These are phyloP conservation scores for Megalopta genalis DNA, from an alignment of 1,140 invertebrate genomes.

Conservation along the genomic window DNA sequence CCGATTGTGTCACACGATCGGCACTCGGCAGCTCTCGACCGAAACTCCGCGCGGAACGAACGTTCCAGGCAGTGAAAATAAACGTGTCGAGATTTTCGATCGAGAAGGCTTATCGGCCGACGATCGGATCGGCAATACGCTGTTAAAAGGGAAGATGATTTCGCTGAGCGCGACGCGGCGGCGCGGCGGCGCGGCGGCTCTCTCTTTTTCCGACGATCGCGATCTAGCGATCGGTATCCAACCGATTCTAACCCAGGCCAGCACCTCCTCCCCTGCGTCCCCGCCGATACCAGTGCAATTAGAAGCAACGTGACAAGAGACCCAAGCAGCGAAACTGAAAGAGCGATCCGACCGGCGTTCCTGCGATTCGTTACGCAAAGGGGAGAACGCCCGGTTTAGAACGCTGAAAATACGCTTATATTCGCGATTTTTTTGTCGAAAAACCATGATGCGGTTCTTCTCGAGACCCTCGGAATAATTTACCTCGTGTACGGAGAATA, in stretches of 20 bases:
- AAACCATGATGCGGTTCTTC: no score
- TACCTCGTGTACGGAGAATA: no score
- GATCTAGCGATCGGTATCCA: conserved; percentile 9
- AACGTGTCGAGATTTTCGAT: background rate
- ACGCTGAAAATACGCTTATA: no score
- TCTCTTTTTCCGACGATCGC: conserved; percentile 21
- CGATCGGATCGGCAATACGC: background rate
- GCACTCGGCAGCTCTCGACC: background rate
- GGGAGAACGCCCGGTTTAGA: background rate
- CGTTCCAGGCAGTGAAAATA: no score
- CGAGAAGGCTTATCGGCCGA: no score
- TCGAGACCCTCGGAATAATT: no score
- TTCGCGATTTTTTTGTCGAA: no score
- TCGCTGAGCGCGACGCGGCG: background rate
- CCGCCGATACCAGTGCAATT: conserved; percentile 54
- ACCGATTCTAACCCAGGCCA: conserved; percentile 37
- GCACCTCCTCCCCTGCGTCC: background rate
- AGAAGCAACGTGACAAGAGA: conserved; percentile 61
- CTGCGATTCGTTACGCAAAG: conserved; percentile 60
- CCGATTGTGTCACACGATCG: background rate
- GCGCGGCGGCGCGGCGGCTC: no score
- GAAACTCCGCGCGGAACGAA: no score
- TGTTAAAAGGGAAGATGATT: conserved; percentile 5
- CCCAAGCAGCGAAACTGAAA: conserved; percentile 43
- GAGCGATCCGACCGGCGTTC: conserved; percentile 32